Percentiles rank a stretch among this genome's conserved stretches.
Evolutionary conservation across 2,797 vertebrate species (phyloP).

Genomic region (Meda fulgida): DNA sequence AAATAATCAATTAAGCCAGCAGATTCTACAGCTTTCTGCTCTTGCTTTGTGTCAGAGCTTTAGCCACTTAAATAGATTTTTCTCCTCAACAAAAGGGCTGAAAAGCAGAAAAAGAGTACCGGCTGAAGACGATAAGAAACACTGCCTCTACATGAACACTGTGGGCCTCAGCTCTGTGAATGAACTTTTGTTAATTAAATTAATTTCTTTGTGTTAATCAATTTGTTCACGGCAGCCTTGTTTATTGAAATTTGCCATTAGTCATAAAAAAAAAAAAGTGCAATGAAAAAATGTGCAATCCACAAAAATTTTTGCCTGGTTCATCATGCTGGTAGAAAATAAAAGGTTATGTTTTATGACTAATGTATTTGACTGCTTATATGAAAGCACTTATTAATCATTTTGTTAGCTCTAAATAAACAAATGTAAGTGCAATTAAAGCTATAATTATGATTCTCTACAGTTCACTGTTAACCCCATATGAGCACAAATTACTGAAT

Average conservation of each 20-base stretch:
- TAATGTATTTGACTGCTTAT: slow-evolving; percentile 41
- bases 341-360: slow-evolving; percentile 50
- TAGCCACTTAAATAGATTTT: slow-evolving; percentile 77
- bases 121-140: slow-evolving; percentile 72
- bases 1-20: slow-evolving; percentile 86
- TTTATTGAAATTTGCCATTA: slow-evolving; percentile 22
- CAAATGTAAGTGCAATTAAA: slow-evolving; percentile 44
- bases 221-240: slow-evolving; percentile 57
- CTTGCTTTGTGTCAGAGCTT: slow-evolving; percentile 74
- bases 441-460: slow-evolving; percentile 31
- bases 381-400: slow-evolving; percentile 50
- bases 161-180: slow-evolving; percentile 64
- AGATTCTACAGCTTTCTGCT: slow-evolving; percentile 79
- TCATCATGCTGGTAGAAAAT: slow-evolving; percentile 2
- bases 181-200: slow-evolving; percentile 49
- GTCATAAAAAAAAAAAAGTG: background rate
- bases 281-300: background rate
- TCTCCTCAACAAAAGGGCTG: slow-evolving; percentile 67
- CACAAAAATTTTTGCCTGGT: background rate
- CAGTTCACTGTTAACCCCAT: slow-evolving; percentile 38
- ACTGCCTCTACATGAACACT: slow-evolving; percentile 63
- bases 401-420: slow-evolving; percentile 50
- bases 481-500: background rate
- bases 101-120: slow-evolving; percentile 61
- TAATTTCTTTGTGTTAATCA: slow-evolving; percentile 61